Percentiles rank a stretch among this genome's conserved stretches.
Evolutionary conservation across 2,113 vertebrate genomes (phyloP).

Genomic region (Grammomys dolichurus): DNA sequence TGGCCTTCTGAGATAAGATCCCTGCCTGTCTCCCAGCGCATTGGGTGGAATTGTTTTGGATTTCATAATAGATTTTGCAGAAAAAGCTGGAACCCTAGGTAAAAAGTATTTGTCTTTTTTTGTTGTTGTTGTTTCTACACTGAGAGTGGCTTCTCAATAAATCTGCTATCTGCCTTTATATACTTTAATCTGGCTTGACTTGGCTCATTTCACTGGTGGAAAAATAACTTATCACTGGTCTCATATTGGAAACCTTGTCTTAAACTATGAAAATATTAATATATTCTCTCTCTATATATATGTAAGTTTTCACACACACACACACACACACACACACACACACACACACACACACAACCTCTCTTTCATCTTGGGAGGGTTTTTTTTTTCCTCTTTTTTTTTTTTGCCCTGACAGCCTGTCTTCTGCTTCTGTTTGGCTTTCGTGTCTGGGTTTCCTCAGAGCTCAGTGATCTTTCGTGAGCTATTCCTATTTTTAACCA

Average conservation of each 20-base stretch:
- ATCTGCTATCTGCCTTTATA: too few species aligned
- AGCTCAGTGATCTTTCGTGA: not conserved
- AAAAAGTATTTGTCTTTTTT: not conserved
- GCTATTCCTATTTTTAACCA: constrained; percentile 42
- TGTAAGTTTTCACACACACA: not conserved
- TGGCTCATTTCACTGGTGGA: too few species aligned
- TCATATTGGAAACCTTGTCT: not conserved
- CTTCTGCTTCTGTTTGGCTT: constrained; percentile 30
- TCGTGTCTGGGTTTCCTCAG: constrained; percentile 34
- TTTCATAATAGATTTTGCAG: too few species aligned
- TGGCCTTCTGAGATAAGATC: not conserved
- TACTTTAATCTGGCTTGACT: too few species aligned
- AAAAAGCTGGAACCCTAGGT: not conserved
- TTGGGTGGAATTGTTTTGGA: not conserved
- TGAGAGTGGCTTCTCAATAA: too few species aligned
- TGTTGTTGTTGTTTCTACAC: not conserved
- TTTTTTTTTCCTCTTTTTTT: not conserved
- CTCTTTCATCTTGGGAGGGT: not conserved
- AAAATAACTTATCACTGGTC: not conserved
- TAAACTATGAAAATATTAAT: not conserved
- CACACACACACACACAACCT: not conserved
- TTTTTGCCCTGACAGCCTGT: not conserved
- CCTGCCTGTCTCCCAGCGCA: too few species aligned
- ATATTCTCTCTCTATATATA: too few species aligned
- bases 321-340: not conserved